A percentile compares a stretch with the other conserved stretches of the same genome.
Conservation (phyloP, 2,888 invertebrate species). For the Lissonota sp. region DNA sequence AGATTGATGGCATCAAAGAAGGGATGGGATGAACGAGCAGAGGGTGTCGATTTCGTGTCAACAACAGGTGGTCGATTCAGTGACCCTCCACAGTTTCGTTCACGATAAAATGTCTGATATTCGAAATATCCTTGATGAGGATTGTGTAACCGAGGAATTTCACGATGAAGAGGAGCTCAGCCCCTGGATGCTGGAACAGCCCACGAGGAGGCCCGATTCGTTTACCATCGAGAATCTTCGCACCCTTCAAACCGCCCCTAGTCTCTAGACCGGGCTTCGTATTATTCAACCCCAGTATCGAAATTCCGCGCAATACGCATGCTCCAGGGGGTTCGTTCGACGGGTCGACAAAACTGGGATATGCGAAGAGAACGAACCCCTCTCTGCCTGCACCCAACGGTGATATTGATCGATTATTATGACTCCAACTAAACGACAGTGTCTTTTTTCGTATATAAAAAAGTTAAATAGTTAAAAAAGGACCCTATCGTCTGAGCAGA, state of each 20-base stretch:
- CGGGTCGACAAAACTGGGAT: constrained; percentile 30
- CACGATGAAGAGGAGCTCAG: constrained; percentile 12
- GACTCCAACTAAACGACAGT: background rate
- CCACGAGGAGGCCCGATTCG: constrained; percentile 54
- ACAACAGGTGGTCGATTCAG: background rate
- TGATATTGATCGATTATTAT: constrained; percentile 39
- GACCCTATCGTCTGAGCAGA: background rate
- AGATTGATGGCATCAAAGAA: background rate
- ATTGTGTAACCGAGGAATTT: constrained; percentile 12
- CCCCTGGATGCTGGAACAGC: constrained; percentile 58
- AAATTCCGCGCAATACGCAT: constrained; percentile 34
- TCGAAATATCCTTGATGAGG: background rate
- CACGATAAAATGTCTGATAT: background rate
- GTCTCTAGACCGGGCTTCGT: constrained; percentile 31
- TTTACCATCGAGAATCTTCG: constrained; percentile 39
- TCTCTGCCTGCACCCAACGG: background rate
- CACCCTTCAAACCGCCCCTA: constrained; percentile 57
- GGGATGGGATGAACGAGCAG: background rate
- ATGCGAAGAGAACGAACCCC: constrained; percentile 20
- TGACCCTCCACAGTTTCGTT: background rate
- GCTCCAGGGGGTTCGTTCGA: constrained; percentile 33
- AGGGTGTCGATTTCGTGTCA: background rate
- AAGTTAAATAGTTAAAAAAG: background rate
- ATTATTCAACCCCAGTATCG: constrained; percentile 42
- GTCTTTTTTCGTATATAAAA: background rate